Base-by-base conservation (phyloP, 2,888 invertebrate species). In the Andrena fulva region DNA sequence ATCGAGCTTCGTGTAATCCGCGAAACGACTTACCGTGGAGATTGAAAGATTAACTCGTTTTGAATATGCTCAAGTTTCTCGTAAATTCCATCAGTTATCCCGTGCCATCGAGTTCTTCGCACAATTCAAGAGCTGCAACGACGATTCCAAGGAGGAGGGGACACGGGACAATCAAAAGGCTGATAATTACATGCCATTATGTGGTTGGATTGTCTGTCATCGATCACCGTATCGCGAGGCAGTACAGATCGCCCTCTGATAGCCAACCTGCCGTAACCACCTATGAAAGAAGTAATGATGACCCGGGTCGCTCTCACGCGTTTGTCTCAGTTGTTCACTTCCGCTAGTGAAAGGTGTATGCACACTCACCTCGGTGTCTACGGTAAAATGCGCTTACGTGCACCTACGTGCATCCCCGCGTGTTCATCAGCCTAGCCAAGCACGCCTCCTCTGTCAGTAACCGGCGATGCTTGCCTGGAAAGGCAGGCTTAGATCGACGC, bases 261-360 rank as follows among this genome's bases (percentile, higher is more conserved):
- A 70, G 52, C 24, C 16, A 54, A 42, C 56, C 54, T 16, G 12
- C 42, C 1, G 56, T 24, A 24, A 70, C 12, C 33, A 69, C 6
- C 66, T 42, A 77, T 82, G 77, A 82, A 73, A 79, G 82, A 86
- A 87, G 84, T 82, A 83, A 86, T 87, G 89, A 90, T 89, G 92
- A 92, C 91, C 92, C 88, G 90, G 87, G 89, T 88, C 89, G 90
- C 91, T 91, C 90, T 91, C 90, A 90, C 90, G 89, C 90, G 86
- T 88, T 88, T 87, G 87, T 88, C 89, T 86, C 89, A 83, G 86
- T 87, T 87, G 84, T 83, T 91, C 88, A 91, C 91, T 91, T 91
- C 91, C 91, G 91, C 90, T 88, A 91, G 91, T 91, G 91, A 91
- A 91, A 91, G 91, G 91, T 89, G 84, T 87, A 85, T 84, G 84